These are phyloP conservation scores for Enteromius trimaculatus DNA, from an alignment of 2,797 vertebrate species.

Conservation along the genomic window DNA sequence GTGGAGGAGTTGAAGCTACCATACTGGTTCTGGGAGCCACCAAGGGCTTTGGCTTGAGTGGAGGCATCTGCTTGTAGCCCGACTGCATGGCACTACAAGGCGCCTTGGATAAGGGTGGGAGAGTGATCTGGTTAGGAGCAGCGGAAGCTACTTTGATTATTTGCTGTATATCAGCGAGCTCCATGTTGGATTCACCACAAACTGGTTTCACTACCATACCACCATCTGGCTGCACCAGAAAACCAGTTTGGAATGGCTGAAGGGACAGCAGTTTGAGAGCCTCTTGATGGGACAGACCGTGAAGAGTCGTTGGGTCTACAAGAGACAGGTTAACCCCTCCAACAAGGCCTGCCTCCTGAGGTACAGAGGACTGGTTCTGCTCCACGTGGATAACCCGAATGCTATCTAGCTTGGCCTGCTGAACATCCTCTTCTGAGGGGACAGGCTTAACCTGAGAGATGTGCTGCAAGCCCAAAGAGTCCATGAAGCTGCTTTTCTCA, in stretches of 20 bases:
- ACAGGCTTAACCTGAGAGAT: constrained; percentile 81
- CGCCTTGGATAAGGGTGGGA: constrained; percentile 78
- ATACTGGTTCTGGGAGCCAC: constrained; percentile 87
- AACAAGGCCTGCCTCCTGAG: constrained; percentile 67
- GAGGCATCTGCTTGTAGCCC: constrained; percentile 91
- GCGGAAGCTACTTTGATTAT: constrained; percentile 93
- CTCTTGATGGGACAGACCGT: constrained; percentile 80
- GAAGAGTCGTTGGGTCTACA: constrained; percentile 82
- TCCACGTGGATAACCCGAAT: constrained; percentile 89
- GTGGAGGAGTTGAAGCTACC: constrained; percentile 87
- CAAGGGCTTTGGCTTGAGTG: constrained; percentile 94
- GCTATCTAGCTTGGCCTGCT: constrained; percentile 84
- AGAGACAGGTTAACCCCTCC: constrained; percentile 77
- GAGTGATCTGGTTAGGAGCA: constrained; percentile 78
- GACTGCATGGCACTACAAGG: constrained; percentile 72
- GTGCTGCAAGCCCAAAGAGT: constrained; percentile 86
- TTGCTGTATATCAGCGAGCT: constrained; percentile 92
- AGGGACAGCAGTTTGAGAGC: constrained; percentile 87
- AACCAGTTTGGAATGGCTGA: constrained; percentile 92
- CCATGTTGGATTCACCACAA: constrained; percentile 76
- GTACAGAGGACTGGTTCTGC: constrained; percentile 84
- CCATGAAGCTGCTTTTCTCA: constrained; percentile 78
- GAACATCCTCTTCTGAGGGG: constrained; percentile 79
- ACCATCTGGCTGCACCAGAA: constrained; percentile 82
- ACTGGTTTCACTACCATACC: constrained; percentile 87